Evolutionary conservation across 2,113 vertebrate genomes (phyloP), one percentile per base, ranked within the genome.

Genomic region (Catagonus wagneri): DNA sequence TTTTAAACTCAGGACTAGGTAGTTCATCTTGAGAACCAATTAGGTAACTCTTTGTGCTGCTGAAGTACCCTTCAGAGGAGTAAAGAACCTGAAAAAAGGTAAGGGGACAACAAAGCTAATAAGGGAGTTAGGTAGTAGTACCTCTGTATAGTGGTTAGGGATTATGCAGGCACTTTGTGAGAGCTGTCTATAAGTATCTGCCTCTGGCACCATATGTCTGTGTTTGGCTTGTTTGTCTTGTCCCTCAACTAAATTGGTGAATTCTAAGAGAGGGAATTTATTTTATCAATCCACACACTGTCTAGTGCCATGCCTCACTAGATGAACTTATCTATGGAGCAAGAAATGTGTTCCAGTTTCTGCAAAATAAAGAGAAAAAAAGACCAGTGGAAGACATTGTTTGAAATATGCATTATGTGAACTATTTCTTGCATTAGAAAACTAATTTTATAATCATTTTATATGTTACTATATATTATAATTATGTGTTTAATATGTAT

Each of bases 321-420:
- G 72, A 65, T 32, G 96, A 93, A 25, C 65, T 95, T 96, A 54
- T 71, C 81, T 61, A 83, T 68, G 22, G 29, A n/a, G 20, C 90
- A 66, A 89, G 22, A 96, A 88, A 87, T 87, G 36, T 89, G 54
- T 80, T 94, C 52, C 23, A 63, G 17, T 56, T 94, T 81, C 63
- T 90, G 58, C 7, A 92, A 95, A 96, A 84, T 93, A 93, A 90
- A 78, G 10, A 7, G 60, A 95, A 91, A 19, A 25, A 84, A 96
- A 84, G 65, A 17, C 60, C 79, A 93, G 10, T 44, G 20, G 75
- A 84, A 96, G 78, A 71, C 20, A 93, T 69, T 83, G 94, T 95
- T 69, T 66, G 74, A 91, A 56, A 54, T 83, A 94, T 52, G 15
- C 29, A 50, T 76, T 89, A 23, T 93, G 83, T 56, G 36, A 87